Conservation (phyloP, 2,113 vertebrate species). For the Malurus elegans region DNA sequence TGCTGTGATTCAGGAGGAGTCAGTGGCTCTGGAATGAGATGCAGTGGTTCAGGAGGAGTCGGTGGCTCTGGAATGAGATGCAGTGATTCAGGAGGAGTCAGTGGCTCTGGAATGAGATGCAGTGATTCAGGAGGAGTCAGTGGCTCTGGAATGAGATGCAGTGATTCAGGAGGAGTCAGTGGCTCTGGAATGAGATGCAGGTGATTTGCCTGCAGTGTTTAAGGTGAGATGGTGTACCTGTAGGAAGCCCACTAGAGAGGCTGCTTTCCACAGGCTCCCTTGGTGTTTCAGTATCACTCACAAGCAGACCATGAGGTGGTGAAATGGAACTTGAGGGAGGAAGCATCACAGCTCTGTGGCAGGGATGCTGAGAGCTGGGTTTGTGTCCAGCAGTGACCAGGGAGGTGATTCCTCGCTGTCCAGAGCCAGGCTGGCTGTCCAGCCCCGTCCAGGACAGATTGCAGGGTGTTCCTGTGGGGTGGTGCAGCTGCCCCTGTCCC, state of each 20-base stretch:
- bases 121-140: neutral
- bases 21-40: neutral
- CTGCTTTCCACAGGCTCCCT: neutral
- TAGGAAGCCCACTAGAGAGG: neutral
- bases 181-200: neutral
- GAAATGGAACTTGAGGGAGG: neutral
- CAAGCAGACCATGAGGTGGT: neutral
- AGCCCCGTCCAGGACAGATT: neutral
- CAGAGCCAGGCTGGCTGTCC: neutral
- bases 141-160: neutral
- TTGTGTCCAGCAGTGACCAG: neutral
- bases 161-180: neutral
- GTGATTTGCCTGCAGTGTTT: neutral
- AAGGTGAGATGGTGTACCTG: neutral
- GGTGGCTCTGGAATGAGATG: neutral
- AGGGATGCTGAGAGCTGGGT: neutral
- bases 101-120: neutral
- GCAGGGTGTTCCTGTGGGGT: rapidly evolving
- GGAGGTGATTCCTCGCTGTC: rapidly evolving
- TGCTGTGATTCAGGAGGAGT: neutral
- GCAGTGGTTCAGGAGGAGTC: neutral
- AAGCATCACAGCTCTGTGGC: neutral
- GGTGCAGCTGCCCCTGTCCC: neutral
- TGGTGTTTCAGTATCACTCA: neutral
- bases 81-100: neutral